Evolutionary conservation across 2,797 vertebrate species (phyloP).

Genomic region (Lophotriccus pileatus): DNA sequence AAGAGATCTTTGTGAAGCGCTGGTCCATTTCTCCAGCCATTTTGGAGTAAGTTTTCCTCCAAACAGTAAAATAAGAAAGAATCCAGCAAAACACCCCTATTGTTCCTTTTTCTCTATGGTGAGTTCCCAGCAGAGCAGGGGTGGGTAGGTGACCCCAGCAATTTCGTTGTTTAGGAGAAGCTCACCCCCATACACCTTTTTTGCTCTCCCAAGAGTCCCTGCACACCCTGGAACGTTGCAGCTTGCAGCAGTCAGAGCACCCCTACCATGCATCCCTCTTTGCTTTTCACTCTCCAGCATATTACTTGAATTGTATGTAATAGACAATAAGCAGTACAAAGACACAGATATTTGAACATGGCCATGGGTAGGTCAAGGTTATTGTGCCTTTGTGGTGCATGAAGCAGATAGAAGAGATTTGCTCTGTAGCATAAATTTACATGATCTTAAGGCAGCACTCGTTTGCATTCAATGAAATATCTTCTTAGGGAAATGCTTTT

Average conservation of each 20-base stretch:
- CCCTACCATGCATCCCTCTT: not conserved
- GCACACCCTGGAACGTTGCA: rapidly evolving
- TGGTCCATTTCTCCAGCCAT: not conserved
- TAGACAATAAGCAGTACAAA: not conserved
- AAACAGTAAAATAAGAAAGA: not conserved
- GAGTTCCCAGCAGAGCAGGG: not conserved
- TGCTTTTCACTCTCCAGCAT: not conserved
- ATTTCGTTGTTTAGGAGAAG: not conserved
- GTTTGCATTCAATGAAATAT: slow-evolving; percentile 3
- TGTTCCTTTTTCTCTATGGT: not conserved
- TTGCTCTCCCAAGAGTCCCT: not conserved
- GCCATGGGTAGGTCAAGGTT: not conserved
- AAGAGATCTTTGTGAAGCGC: not conserved
- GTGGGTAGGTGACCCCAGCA: not conserved
- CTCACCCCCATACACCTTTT: not conserved
- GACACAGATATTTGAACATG: not conserved
- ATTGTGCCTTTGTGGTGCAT: not conserved
- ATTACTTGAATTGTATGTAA: not conserved
- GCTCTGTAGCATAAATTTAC: not conserved
- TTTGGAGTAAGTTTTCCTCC: not conserved
- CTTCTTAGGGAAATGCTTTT: not conserved
- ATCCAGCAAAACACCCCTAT: not conserved
- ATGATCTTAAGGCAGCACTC: not conserved
- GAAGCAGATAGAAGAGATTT: not conserved
- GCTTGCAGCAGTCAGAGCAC: not conserved